Percentiles rank a stretch among this genome's conserved stretches.
Conservation (phyloP, 2,113 vertebrate genomes). For the Neopipo cinnamomea region DNA sequence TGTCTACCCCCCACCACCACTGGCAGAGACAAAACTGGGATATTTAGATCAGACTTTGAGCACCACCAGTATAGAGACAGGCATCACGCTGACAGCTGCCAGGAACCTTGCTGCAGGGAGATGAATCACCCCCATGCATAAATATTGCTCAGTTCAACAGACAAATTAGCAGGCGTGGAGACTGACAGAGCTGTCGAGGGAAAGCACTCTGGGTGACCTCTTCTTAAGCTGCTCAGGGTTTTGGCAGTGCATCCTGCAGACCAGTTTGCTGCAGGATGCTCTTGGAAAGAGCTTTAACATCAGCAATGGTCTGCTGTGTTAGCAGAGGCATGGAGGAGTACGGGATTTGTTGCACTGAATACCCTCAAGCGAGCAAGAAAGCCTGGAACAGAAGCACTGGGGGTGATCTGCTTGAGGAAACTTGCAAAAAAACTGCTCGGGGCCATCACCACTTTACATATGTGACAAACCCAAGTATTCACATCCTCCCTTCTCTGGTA, state of each 20-base stretch:
- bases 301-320: rapidly evolving
- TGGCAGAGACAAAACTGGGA: rapidly evolving
- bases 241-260: rapidly evolving
- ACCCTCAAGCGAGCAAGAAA: rapidly evolving
- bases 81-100: not conserved
- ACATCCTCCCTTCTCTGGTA: not conserved
- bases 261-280: not conserved
- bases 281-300: not conserved
- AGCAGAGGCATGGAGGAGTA: rapidly evolving
- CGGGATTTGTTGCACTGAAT: not conserved
- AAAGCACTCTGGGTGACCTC: not conserved
- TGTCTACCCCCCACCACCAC: rapidly evolving
- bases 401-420: not conserved
- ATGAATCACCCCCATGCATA: not conserved
- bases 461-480: not conserved
- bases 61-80: not conserved
- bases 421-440: rapidly evolving
- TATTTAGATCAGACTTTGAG: rapidly evolving
- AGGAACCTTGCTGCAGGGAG: not conserved
- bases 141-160: not conserved
- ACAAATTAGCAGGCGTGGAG: rapidly evolving
- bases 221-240: not conserved
- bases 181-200: not conserved
- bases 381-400: rapidly evolving
- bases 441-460: not conserved